Evolutionary conservation across 1,140 invertebrate species (phyloP).

Genomic region (Drosophila oshimai): DNA sequence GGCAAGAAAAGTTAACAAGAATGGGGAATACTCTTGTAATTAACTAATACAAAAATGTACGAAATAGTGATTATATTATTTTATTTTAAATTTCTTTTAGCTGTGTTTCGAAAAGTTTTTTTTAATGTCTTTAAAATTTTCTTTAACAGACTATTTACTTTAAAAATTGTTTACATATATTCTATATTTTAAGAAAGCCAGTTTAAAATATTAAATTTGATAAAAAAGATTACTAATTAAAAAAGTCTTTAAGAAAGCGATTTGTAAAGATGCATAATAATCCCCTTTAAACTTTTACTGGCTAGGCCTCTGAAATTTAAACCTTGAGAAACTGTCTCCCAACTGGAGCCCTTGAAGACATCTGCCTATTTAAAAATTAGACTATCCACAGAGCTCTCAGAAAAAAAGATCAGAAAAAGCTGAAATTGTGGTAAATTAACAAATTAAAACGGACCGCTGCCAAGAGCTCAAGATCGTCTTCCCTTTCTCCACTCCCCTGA

Average conservation of each 20-base stretch:
- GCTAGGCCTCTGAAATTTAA: background rate
- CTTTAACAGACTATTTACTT: no score
- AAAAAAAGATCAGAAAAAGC: background rate
- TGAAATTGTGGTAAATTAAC: slow-evolving; percentile 75
- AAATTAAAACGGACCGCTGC: slow-evolving; percentile 61
- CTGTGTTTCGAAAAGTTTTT: no score
- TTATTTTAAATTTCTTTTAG: no score
- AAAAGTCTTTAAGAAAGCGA: no score
- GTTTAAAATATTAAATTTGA: background rate
- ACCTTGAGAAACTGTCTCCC: slow-evolving; percentile 37
- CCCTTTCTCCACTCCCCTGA: background rate
- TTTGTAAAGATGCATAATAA: no score
- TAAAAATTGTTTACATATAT: no score
- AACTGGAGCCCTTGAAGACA: slow-evolving; percentile 7
- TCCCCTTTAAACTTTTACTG: background rate
- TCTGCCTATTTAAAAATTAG: slow-evolving; percentile 56
- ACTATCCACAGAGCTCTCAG: slow-evolving; percentile 8
- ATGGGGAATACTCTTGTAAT: background rate
- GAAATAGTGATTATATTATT: no score
- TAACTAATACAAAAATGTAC: background rate
- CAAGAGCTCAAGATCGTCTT: slow-evolving; percentile 11
- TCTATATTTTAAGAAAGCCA: no score
- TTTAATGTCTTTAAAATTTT: no score
- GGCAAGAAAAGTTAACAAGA: background rate
- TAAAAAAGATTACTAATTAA: background rate